Conservation (phyloP, 1,140 invertebrate genomes). For the Saccostrea echinata region DNA sequence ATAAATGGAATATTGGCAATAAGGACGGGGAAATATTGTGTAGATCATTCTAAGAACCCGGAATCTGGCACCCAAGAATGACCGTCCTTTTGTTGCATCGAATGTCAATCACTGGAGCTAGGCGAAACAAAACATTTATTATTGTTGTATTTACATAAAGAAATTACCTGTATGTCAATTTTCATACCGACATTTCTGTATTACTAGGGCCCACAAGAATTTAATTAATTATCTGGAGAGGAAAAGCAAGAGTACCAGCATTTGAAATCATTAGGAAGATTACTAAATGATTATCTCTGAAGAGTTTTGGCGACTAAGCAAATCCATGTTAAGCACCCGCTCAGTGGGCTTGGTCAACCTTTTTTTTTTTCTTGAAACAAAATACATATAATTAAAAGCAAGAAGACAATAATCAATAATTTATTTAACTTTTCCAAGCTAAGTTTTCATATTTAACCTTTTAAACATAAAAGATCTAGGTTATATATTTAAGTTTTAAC, state of each 20-base stretch:
- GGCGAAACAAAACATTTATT: slow-evolving; percentile 36
- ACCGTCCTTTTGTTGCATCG: slow-evolving; percentile 10
- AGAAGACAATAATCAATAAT: too few species aligned
- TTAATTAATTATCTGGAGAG: slow-evolving; percentile 35
- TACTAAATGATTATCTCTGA: slow-evolving; percentile 28
- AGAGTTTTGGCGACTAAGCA: slow-evolving; percentile 6
- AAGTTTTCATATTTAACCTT: too few species aligned
- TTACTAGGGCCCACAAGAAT: slow-evolving; percentile 19
- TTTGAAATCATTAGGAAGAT: slow-evolving; percentile 33
- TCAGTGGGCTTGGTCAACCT: background rate
- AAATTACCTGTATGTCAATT: slow-evolving; percentile 37
- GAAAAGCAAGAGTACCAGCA: slow-evolving; percentile 14
- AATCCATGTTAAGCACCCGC: slow-evolving; percentile 12
- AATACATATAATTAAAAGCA: background rate
- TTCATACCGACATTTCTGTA: slow-evolving; percentile 29
- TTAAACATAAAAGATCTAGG: too few species aligned
- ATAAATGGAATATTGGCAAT: slow-evolving; percentile 44
- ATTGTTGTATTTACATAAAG: slow-evolving; percentile 38
- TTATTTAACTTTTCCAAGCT: too few species aligned
- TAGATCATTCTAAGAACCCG: slow-evolving; percentile 22
- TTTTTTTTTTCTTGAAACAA: background rate
- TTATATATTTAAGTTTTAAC: too few species aligned
- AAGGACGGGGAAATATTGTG: slow-evolving; percentile 35
- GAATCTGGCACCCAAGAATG: slow-evolving; percentile 29
- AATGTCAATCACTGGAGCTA: background rate